Evolutionary conservation across 2,797 vertebrate genomes (phyloP).

Genomic region (Mus caroli): DNA sequence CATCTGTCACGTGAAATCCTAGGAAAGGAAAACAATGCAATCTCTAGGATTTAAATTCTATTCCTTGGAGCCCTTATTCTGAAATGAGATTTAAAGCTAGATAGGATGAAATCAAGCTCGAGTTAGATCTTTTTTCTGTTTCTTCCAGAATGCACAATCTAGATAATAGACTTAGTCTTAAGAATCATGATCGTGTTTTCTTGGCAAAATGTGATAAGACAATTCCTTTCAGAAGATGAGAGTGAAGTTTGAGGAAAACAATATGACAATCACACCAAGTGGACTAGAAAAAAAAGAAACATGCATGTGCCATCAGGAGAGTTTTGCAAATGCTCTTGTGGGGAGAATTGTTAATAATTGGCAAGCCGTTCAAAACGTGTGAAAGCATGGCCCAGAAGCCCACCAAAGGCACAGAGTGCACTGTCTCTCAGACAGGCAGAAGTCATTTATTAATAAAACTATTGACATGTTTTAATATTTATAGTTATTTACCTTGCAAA

Average conservation of each 20-base stretch:
- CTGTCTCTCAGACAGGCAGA: slow-evolving; percentile 52
- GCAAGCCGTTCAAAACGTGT: neutral
- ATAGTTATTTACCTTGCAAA: slow-evolving; percentile 85
- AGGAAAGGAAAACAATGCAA: neutral
- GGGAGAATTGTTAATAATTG: neutral
- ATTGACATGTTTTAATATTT: slow-evolving; percentile 86
- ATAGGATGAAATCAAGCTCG: neutral
- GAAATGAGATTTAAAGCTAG: slow-evolving; percentile 48
- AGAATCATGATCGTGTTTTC: neutral
- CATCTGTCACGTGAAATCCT: neutral
- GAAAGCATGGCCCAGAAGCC: neutral
- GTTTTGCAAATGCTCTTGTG: neutral
- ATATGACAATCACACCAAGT: neutral
- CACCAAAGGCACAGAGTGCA: neutral
- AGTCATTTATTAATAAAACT: slow-evolving; percentile 86
- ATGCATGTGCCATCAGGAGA: neutral
- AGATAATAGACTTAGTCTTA: slow-evolving; percentile 30
- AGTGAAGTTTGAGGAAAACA: slow-evolving; percentile 18
- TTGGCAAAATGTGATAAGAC: slow-evolving; percentile 15
- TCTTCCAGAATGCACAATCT: neutral
- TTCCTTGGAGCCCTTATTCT: neutral
- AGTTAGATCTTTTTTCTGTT: neutral
- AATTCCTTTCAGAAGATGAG: neutral
- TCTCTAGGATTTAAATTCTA: neutral
- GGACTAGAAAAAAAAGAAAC: neutral